Base-by-base conservation (phyloP, 2,797 vertebrate species). In the Rhyacichthys aspro region DNA sequence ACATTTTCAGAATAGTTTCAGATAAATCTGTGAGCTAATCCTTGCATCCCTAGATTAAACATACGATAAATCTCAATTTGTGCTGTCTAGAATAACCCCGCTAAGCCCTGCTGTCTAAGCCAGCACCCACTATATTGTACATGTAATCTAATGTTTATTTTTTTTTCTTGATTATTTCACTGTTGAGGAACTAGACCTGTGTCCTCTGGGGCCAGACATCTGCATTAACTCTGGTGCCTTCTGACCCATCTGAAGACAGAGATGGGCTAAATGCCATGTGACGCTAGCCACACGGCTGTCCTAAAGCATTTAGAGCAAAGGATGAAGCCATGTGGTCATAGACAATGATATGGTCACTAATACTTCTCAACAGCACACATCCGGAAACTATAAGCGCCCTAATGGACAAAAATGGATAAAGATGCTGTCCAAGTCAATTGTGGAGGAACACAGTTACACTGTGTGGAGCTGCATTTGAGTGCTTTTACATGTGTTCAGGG, bases 371-470 rank as follows among this genome's bases (percentile, higher is more conserved):
- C 63, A 55, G 82, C 70, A 72, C 70, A 67, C 69, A 78, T 86
- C 86, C 80, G 80, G 84, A 84, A 74, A 66, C 64, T 42, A 54
- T 46, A 67, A 43, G 38, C 36, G 38, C 70, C 50, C 52, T 89
- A 88, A 86, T 86, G 74, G 81, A 85, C 74, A 74, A 38, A 81
- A 83, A 88, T 74, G 70, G 81, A 89, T 86, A 56, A 69, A 55
- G 45, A 70, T 63, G 59, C 58, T 64, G 56, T 72, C 56, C 11
- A 10, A 70, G 73, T 76, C 72, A 47, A 70, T 82, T 59, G 56
- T 56, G 70, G 74, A 68, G 63, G 72, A 74, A 42, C 47, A 64
- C 82, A 74, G 71, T 78, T 59, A 36, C 63, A 12, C 10, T 54
- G 55, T 58, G 52, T 53, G 55, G 52, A n/a, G 12, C 39, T 4